A percentile compares a stretch with the other conserved stretches of the same genome.
Conservation (phyloP, 2,113 vertebrate genomes). For the Gobiocypris rarus region DNA sequence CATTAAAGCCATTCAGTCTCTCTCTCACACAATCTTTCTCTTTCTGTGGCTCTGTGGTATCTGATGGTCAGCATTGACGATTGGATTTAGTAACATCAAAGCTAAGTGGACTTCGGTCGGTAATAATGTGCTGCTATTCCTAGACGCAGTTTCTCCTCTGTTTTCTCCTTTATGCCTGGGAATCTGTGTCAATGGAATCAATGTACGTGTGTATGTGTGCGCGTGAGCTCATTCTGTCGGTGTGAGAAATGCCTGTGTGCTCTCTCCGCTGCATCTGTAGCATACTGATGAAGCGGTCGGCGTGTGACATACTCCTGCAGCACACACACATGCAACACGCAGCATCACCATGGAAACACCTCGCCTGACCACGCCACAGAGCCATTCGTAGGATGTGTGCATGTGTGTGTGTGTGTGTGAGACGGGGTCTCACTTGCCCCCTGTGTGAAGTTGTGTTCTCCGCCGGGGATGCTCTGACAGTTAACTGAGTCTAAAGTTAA, state of each 20-base stretch:
- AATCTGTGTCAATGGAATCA: conserved; percentile 31
- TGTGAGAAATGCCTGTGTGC: conserved; percentile 55
- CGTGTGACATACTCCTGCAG: conserved; percentile 50
- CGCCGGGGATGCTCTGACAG: conserved; percentile 27
- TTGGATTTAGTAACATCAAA: conserved; percentile 44
- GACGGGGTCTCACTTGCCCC: conserved; percentile 2
- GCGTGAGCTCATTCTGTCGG: conserved; percentile 52
- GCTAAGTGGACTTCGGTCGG: conserved; percentile 23
- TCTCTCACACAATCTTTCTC: background rate
- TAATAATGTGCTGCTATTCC: conserved; percentile 45
- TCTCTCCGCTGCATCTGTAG: conserved; percentile 40
- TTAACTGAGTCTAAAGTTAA: conserved; percentile 47
- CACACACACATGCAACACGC: conserved; percentile 38
- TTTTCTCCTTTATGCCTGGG: conserved; percentile 26
- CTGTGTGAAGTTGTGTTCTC: conserved; percentile 36
- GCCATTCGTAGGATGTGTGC: conserved; percentile 29
- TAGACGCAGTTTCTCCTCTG: conserved; percentile 21
- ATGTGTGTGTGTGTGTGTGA: conserved; percentile 21
- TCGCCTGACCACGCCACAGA: conserved; percentile 47
- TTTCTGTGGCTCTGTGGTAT: conserved; percentile 17
- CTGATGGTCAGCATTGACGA: conserved; percentile 34
- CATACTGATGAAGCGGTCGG: conserved; percentile 57
- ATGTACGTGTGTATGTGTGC: conserved; percentile 20
- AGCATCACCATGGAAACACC: conserved; percentile 59
- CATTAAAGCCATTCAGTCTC: conserved; percentile 3